Conservation (phyloP, 53 echinoderm and acorn worm species). For the Echinometra lucunter region DNA sequence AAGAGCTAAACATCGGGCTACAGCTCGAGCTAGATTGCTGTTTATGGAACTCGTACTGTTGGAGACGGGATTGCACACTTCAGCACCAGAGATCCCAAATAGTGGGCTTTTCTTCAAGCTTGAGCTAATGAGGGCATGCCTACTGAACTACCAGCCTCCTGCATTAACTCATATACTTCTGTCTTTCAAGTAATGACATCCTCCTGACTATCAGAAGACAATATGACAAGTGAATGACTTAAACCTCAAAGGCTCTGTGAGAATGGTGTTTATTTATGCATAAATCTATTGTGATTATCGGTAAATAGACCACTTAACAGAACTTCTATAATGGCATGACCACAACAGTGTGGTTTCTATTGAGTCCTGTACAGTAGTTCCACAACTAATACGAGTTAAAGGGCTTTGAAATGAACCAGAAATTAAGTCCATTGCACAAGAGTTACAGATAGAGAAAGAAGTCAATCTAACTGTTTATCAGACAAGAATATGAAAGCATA, state of each 20-base stretch:
- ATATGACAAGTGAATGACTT: neutral
- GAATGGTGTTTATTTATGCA: neutral
- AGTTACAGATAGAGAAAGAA: neutral
- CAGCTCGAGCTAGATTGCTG: too few relatives aligned
- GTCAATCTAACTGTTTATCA: neutral
- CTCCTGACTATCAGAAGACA: too few relatives aligned
- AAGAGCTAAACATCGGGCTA: too few relatives aligned
- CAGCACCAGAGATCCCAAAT: too few relatives aligned
- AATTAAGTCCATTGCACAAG: neutral
- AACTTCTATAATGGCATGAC: neutral
- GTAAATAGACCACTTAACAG: neutral
- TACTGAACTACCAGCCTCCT: too few relatives aligned
- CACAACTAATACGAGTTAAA: neutral
- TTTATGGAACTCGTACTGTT: too few relatives aligned
- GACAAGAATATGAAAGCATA: neutral
- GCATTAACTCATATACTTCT: too few relatives aligned
- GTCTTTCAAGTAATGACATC: too few relatives aligned
- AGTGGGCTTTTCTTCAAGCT: too few relatives aligned
- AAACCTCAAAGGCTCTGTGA: neutral
- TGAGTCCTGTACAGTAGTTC: neutral
- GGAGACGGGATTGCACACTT: too few relatives aligned
- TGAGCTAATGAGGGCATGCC: too few relatives aligned
- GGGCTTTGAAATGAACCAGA: neutral
- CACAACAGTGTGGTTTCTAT: slow-evolving; percentile 41
- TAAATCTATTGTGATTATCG: neutral